These are phyloP conservation scores for Andrena fulva DNA, from an alignment of 2,888 invertebrate genomes.

Conservation along the genomic window DNA sequence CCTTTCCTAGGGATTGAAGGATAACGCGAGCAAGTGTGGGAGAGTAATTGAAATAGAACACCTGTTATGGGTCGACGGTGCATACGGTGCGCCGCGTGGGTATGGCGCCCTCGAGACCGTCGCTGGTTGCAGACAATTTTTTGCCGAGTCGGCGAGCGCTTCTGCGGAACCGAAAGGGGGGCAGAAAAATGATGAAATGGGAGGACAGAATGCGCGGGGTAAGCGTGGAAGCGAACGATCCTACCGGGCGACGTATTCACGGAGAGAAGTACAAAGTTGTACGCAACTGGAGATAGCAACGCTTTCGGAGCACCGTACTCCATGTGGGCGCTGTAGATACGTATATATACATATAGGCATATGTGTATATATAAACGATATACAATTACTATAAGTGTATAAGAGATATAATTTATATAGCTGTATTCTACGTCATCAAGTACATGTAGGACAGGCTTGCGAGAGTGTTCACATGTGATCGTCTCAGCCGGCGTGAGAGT, in stretches of 20 bases:
- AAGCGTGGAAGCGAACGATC: not conserved
- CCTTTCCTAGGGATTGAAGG: constrained; percentile 22
- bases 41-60: constrained; percentile 35
- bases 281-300: not conserved
- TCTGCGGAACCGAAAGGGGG: not conserved
- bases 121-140: constrained; percentile 17
- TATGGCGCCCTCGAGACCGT: not conserved
- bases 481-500: constrained; percentile 67
- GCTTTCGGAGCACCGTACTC: not conserved
- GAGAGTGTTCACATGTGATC: constrained; percentile 70
- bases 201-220: not conserved
- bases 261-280: constrained; percentile 1
- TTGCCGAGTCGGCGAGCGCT: constrained; percentile 9
- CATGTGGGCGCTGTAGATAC: constrained; percentile 52
- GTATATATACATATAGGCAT: constrained; percentile 62
- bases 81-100: constrained; percentile 32
- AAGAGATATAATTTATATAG: constrained; percentile 74
- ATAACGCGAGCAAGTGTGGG: constrained; percentile 44
- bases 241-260: not conserved
- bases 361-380: constrained; percentile 65
- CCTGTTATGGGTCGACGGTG: constrained; percentile 59
- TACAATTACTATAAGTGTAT: constrained; percentile 70
- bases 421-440: constrained; percentile 71
- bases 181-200: not conserved
- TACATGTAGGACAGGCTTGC: constrained; percentile 69